These are phyloP conservation scores for Aphaenogaster rudis DNA, from an alignment of 1,140 invertebrate genomes.

Conservation along the genomic window DNA sequence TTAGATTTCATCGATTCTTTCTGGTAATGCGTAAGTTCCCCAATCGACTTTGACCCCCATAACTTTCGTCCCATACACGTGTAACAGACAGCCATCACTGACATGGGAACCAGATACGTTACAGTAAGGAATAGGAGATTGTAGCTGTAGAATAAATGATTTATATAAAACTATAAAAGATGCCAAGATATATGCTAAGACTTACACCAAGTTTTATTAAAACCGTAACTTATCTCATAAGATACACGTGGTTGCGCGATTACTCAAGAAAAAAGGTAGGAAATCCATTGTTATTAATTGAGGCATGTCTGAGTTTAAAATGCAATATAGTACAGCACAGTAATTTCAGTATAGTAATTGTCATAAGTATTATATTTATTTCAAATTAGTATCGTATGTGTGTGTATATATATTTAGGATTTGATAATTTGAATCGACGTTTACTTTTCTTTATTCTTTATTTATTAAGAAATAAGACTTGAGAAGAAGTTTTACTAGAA, in stretches of 20 bases:
- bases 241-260: not conserved
- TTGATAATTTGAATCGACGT: not conserved
- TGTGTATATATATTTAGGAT: not conserved
- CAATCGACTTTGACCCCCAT: constrained; percentile 95
- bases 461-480: not conserved
- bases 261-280: constrained; percentile 5
- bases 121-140: constrained; percentile 94
- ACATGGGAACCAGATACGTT: constrained; percentile 97
- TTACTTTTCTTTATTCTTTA: not conserved
- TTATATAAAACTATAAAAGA: constrained; percentile 25
- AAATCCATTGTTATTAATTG: constrained; percentile 13
- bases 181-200: not conserved
- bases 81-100: constrained; percentile 95
- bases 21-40: constrained; percentile 95
- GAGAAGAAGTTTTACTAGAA: not conserved
- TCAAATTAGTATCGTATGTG: not conserved
- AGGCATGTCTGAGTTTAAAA: not conserved
- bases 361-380: not conserved
- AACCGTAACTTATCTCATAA: constrained; percentile 46
- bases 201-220: constrained; percentile 41
- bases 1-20: constrained; percentile 95
- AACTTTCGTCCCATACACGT: constrained; percentile 92
- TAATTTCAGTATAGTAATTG: not conserved
- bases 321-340: not conserved
- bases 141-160: constrained; percentile 90